phyloP scores from a whole-genome alignment of 2,888 invertebrate species.

The Athalia circularis region DNA sequence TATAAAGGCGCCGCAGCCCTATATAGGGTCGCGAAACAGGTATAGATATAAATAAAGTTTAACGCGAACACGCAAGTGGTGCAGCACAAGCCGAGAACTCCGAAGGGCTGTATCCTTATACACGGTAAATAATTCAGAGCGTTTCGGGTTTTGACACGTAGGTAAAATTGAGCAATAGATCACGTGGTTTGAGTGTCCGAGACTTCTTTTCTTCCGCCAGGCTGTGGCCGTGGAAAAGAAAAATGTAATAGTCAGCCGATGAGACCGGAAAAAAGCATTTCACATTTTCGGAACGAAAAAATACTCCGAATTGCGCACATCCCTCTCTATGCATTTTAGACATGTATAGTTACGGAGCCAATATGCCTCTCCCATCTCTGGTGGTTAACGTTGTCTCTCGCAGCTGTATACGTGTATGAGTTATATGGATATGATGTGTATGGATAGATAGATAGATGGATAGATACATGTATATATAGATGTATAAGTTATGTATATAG shows the following conservation, averaged over 20 bases:
- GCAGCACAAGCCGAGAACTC: neutral
- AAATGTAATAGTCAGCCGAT: too few species aligned
- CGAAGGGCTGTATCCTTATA: slow-evolving; percentile 1
- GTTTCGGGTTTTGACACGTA: slow-evolving; percentile 12
- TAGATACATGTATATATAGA: too few species aligned
- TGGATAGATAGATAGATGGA: too few species aligned
- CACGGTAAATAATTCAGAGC: slow-evolving; percentile 18
- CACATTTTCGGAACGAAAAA: too few species aligned
- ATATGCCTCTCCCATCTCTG: too few species aligned
- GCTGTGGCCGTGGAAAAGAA: neutral
- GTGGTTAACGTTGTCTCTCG: too few species aligned
- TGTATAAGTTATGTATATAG: neutral
- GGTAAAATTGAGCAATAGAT: slow-evolving; percentile 41
- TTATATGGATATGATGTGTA: too few species aligned
- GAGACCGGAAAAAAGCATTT: too few species aligned
- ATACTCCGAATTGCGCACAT: too few species aligned
- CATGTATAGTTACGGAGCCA: too few species aligned
- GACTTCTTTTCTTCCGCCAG: neutral
- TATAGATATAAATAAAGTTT: slow-evolving; percentile 9
- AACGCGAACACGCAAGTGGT: neutral
- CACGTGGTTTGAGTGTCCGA: slow-evolving; percentile 19
- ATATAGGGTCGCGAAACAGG: neutral
- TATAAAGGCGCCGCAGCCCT: neutral
- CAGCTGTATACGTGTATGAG: too few species aligned
- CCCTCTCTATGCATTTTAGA: too few species aligned